These are phyloP conservation scores for Drosophila ironensis DNA, from an alignment of 1,140 invertebrate genomes.

Conservation along the genomic window DNA sequence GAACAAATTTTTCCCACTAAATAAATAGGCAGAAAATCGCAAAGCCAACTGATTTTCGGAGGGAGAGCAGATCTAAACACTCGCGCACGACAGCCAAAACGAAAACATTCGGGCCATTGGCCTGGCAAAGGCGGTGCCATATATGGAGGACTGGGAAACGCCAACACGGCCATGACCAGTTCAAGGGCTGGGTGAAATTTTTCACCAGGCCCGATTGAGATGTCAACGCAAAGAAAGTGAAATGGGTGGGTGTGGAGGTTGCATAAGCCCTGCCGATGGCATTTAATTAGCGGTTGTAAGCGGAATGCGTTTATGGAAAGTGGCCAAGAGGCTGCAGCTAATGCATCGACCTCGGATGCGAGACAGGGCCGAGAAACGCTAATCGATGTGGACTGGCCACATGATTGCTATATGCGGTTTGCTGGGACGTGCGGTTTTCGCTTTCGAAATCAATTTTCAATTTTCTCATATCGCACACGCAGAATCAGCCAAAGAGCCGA, in stretches of 20 bases:
- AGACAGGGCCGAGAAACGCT: slow-evolving; percentile 34
- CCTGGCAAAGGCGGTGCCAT: slow-evolving; percentile 60
- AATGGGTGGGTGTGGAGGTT: background rate
- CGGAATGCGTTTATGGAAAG: slow-evolving; percentile 34
- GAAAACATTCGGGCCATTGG: slow-evolving; percentile 28
- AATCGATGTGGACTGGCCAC: slow-evolving; percentile 53
- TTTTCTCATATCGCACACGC: slow-evolving; percentile 54
- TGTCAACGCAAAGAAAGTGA: slow-evolving; percentile 6
- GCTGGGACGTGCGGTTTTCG: slow-evolving; percentile 57
- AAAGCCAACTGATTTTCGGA: slow-evolving; percentile 34
- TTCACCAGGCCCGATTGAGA: slow-evolving; percentile 40
- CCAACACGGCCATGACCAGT: slow-evolving; percentile 60
- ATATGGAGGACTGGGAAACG: slow-evolving; percentile 26
- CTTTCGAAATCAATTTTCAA: slow-evolving; percentile 72
- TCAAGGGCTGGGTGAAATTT: slow-evolving; percentile 70
- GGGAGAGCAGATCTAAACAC: too few relatives aligned
- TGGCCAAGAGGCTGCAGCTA: slow-evolving; percentile 9
- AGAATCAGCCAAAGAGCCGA: background rate
- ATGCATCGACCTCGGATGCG: slow-evolving; percentile 32
- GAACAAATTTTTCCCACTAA: slow-evolving; percentile 52
- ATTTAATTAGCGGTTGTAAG: slow-evolving; percentile 52
- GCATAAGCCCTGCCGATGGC: slow-evolving; percentile 18
- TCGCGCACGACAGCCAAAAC: background rate
- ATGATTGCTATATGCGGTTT: slow-evolving; percentile 38
- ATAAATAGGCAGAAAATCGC: slow-evolving; percentile 45